These are phyloP conservation scores for Lagodon rhomboides DNA, from an alignment of 2,797 vertebrate species.

Conservation along the genomic window DNA sequence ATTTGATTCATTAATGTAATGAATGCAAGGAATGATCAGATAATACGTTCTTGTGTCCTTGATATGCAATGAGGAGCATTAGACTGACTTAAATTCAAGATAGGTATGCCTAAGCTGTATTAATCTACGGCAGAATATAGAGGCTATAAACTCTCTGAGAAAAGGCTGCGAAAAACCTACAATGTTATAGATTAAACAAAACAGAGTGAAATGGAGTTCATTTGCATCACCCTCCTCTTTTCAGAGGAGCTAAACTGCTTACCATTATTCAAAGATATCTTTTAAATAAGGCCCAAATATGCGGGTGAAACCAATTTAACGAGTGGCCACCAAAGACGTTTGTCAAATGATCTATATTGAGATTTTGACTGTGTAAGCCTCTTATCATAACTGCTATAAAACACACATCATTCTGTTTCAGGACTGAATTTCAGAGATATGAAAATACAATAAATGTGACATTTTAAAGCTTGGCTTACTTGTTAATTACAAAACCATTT, in stretches of 20 bases:
- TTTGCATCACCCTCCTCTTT: conserved; percentile 87
- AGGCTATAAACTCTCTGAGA: conserved; percentile 72
- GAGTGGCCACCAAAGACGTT: conserved; percentile 89
- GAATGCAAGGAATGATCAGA: conserved; percentile 85
- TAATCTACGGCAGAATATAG: conserved; percentile 79
- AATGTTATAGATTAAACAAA: conserved; percentile 85
- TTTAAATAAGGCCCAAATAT: conserved; percentile 88
- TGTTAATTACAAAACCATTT: conserved; percentile 89
- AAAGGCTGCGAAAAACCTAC: conserved; percentile 75
- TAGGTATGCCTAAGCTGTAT: conserved; percentile 80
- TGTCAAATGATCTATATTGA: conserved; percentile 88
- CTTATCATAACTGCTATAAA: conserved; percentile 87
- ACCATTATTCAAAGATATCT: conserved; percentile 88
- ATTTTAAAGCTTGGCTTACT: conserved; percentile 89
- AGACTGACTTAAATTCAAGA: conserved; percentile 76
- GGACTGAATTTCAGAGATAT: conserved; percentile 87
- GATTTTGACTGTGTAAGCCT: conserved; percentile 89
- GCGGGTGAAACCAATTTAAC: conserved; percentile 90
- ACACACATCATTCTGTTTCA: conserved; percentile 87
- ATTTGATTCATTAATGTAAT: conserved; percentile 88
- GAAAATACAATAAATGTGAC: conserved; percentile 90
- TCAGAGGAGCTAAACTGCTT: conserved; percentile 87
- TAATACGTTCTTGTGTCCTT: conserved; percentile 82
- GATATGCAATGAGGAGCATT: conserved; percentile 80
- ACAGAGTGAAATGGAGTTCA: conserved; percentile 85